A percentile compares a stretch with the other conserved stretches of the same genome.
phyloP scores from a whole-genome alignment of 2,888 invertebrate genomes.

The Phyllotreta striolata region DNA sequence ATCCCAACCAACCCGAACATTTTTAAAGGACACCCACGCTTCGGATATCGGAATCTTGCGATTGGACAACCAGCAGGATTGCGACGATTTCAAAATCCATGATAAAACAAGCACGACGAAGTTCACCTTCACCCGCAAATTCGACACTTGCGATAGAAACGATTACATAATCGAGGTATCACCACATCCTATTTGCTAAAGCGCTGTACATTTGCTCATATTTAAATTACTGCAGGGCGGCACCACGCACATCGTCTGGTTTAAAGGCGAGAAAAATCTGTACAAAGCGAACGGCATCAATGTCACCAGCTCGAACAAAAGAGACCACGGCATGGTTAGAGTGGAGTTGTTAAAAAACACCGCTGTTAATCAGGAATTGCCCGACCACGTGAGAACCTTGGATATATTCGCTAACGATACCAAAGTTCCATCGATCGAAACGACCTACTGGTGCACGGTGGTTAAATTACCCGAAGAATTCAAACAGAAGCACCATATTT shows the following conservation, averaged over 20 bases:
- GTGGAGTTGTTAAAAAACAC: constrained; percentile 73
- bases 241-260: constrained; percentile 89
- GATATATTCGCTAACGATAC: constrained; percentile 72
- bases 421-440: constrained; percentile 82
- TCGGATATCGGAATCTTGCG: constrained; percentile 71
- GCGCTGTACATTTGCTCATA: too few species aligned
- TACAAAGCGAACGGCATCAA: constrained; percentile 73
- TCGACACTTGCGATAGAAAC: constrained; percentile 83
- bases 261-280: constrained; percentile 78
- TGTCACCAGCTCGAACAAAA: constrained; percentile 62
- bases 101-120: constrained; percentile 66
- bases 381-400: constrained; percentile 65
- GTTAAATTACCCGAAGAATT: constrained; percentile 78
- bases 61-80: constrained; percentile 78
- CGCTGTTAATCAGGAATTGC: constrained; percentile 56
- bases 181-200: too few species aligned
- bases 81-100: constrained; percentile 66
- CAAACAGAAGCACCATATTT: constrained; percentile 77
- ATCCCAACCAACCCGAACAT: not conserved
- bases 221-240: constrained; percentile 72
- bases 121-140: constrained; percentile 78
- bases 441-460: constrained; percentile 97
- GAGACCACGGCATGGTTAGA: constrained; percentile 77
- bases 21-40: constrained; percentile 75
- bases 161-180: constrained; percentile 84